A percentile compares a stretch with the other conserved stretches of the same genome.
Evolutionary conservation across 1,140 invertebrate genomes (phyloP).

Genomic region (Tetragonula clypearis): DNA sequence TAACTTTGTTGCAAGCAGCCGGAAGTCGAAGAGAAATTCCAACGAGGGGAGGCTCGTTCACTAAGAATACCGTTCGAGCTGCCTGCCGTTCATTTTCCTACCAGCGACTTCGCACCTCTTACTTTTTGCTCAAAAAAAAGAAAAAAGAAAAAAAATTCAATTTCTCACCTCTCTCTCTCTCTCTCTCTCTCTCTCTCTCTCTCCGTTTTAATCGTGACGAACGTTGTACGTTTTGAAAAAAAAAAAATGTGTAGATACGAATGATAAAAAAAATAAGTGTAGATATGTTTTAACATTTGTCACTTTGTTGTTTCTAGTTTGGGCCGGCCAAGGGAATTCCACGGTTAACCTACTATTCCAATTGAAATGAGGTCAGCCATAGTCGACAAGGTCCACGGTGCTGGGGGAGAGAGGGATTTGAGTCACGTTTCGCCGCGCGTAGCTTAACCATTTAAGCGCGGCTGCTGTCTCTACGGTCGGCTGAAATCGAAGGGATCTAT

Average conservation of each 20-base stretch:
- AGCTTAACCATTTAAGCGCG: not conserved
- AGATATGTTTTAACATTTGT: not conserved
- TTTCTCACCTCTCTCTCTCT: not conserved
- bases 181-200: no score
- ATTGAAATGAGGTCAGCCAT: constrained; percentile 18
- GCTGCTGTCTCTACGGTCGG: not conserved
- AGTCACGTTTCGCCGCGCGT: not conserved
- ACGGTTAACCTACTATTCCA: not conserved
- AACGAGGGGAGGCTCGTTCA: constrained; percentile 6
- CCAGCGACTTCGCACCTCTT: not conserved
- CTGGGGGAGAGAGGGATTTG: not conserved
- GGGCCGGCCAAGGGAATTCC: not conserved
- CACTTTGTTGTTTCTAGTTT: not conserved
- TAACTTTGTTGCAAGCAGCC: constrained; percentile 46
- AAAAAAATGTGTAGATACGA: no score
- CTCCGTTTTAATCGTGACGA: not conserved
- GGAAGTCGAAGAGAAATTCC: constrained; percentile 37
- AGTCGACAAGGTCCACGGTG: not conserved
- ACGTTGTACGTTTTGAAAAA: not conserved
- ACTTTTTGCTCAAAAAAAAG: no score
- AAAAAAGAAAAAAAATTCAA: not conserved
- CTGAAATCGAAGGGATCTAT: not conserved
- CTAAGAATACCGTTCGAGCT: constrained; percentile 25
- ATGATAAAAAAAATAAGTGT: no score
- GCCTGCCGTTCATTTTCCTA: constrained; percentile 2